Evolutionary conservation across 2,797 vertebrate genomes (phyloP), one percentile per base, ranked within the genome.

Genomic region (Gymnocypris eckloni): DNA sequence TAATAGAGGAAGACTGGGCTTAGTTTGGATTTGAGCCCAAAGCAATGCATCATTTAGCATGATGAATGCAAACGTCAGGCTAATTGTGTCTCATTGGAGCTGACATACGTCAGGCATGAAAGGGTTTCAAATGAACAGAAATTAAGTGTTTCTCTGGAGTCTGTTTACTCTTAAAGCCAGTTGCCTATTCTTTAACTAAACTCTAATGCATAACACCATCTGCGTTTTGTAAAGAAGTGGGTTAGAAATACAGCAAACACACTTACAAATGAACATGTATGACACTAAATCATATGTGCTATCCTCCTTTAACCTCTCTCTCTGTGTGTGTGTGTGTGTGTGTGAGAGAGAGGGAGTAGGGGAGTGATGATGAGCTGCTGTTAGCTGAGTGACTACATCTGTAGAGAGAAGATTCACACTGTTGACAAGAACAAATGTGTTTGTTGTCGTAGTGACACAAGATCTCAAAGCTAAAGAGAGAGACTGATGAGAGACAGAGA

Each of bases 1-100:
- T 54, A 28, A 28, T 28, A 66, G 13, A 73, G 11, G 15, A 12
- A 81, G 37, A 66, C 28, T 86, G 79, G 39, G 11, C 8, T 82
- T 20, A 33, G 61, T 76, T 69, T 50, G 52, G 45, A 28, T 79
- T n/a, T 54, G n/a, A 66, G 33, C 61, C 82, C 78, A 67, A 81
- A 87, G 78, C 70, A 71, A 85, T 86, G 71, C 81, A 87, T 86
- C 52, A 84, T 84, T 87, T 81, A 86, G 54, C 64, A 45, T 59
- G 76, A 80, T 48, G 61, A 87, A 87, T 77, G 82, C 78, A 84
- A 81, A 73, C 41, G 71, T 67, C 64, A 59, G 80, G 64, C 25
- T 84, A 89, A 78, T 83, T 81, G 84, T 56, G 67, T 78, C 54
- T 77, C 81, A 81, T 67, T 39, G 83, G 82, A 76, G 52, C 41